Evolutionary conservation across 2,113 vertebrate species (phyloP), one percentile per base, ranked within the genome.

Genomic region (Lepus timidus): DNA sequence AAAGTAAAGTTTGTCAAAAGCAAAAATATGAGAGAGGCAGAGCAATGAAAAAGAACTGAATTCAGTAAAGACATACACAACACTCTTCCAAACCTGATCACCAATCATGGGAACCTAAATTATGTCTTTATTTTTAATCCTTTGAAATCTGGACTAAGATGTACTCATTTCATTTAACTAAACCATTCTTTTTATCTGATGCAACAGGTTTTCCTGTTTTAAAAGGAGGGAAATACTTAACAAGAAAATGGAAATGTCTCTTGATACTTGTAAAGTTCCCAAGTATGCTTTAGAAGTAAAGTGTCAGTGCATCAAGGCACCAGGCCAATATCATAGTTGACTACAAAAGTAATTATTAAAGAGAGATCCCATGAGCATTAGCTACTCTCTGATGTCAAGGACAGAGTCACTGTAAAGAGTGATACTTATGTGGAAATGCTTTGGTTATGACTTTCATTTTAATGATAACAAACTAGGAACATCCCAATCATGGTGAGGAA

Each of bases 221-320:
- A 94, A 93, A 79, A 31, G 81, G 33, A 81, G n/a, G 62, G 19
- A 96, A 88, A 31, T 90, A 90, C 67, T 58, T 91, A 64, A 67
- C 64, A 80, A 68, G 5, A 61, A 61, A 71, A 61, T 58, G 51
- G 61, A 79, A 49, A 91, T 58, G 9, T 92, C 68, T 88, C 71
- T 96, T 76, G 70, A 85, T 61, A 83, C 17, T 61, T 74, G 17
- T 23, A 22, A 85, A 91, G 6, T 65, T 82, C n/a, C 71, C 36
- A 67, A 73, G 89, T 64, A 25, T 52, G 36, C 13, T 82, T 88
- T 52, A 36, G 22, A 96, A 89, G 68, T 85, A 79, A 89, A 97
- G 83, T 61, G 27, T 75, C 58, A 74, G n/a, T 22, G 5, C 16
- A 44, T 79, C 88, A 71, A 13, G 10, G 44, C 31, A 44, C 51